Percentiles rank a stretch among this genome's conserved stretches.
Evolutionary conservation across 2,888 invertebrate genomes (phyloP).

Genomic region (Helicoverpa assulta): DNA sequence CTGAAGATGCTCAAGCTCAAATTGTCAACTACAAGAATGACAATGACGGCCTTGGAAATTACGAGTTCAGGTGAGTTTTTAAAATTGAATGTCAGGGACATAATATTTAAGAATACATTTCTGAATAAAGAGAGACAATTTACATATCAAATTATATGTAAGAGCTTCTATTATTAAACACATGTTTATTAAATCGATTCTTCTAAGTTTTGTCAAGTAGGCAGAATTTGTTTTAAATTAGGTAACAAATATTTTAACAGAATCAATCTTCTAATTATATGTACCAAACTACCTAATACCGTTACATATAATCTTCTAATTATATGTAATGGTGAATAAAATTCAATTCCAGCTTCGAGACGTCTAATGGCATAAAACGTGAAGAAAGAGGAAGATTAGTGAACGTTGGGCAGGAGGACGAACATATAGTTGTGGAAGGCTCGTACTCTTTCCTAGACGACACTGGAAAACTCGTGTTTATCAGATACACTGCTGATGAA

Average conservation of each 20-base stretch:
- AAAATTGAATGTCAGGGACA: conserved; percentile 11
- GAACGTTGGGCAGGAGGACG: conserved; percentile 66
- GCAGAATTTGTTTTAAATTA: background rate
- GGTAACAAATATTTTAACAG: background rate
- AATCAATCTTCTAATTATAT: background rate
- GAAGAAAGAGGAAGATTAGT: conserved; percentile 90
- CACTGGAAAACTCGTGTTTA: conserved; percentile 60
- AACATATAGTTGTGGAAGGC: conserved; percentile 68
- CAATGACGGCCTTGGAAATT: conserved; percentile 65
- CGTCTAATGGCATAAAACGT: conserved; percentile 92
- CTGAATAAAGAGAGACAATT: conserved; percentile 10
- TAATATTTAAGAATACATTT: conserved; percentile 1
- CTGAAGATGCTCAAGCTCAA: conserved; percentile 59
- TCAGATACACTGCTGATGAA: conserved; percentile 62
- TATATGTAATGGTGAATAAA: background rate
- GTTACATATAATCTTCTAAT: too few relatives aligned
- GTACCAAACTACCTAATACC: too few relatives aligned
- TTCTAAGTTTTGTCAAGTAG: background rate
- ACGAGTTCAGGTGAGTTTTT: conserved; percentile 65
- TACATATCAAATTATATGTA: background rate
- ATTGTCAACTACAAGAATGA: conserved; percentile 58
- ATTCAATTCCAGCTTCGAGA: conserved; percentile 88
- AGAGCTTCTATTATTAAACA: background rate
- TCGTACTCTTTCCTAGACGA: conserved; percentile 66
- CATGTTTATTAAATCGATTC: background rate